A percentile compares a stretch with the other conserved stretches of the same genome.
These are phyloP conservation scores for Acanthosoma haemorrhoidale DNA, from an alignment of 2,888 invertebrate genomes.

Conservation along the genomic window DNA sequence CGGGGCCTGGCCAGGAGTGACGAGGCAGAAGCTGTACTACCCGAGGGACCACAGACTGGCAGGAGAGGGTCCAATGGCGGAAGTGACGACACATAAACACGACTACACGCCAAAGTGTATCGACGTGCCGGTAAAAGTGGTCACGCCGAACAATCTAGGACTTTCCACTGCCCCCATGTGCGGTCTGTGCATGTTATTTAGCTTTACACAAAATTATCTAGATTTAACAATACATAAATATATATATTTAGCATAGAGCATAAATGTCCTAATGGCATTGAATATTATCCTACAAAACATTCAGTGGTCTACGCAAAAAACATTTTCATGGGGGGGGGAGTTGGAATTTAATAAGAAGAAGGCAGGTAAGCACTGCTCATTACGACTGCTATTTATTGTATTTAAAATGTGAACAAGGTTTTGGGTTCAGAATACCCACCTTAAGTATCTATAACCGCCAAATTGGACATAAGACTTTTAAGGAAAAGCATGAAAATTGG, in stretches of 20 bases:
- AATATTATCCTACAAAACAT: no score
- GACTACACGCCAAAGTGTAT: slow-evolving; percentile 45
- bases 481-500: no score
- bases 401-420: no score
- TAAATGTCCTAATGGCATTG: not conserved
- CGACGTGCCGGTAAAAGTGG: slow-evolving; percentile 42
- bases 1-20: slow-evolving; percentile 44
- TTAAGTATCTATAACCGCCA: no score
- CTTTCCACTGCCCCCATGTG: slow-evolving; percentile 44
- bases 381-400: not conserved
- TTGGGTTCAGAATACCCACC: no score
- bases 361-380: no score
- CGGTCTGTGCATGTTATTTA: slow-evolving; percentile 31
- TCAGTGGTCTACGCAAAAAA: no score
- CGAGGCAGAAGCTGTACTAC: slow-evolving; percentile 44
- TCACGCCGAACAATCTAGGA: slow-evolving; percentile 45
- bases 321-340: not conserved
- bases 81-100: slow-evolving; percentile 45
- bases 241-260: not conserved
- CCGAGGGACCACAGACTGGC: slow-evolving; percentile 42
- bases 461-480: no score
- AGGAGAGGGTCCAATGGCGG: slow-evolving; percentile 44
- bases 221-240: no score
- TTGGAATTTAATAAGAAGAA: no score
- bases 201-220: no score